These are phyloP conservation scores for Cylindroiulus punctatus DNA, from an alignment of 2,888 invertebrate genomes.

Conservation along the genomic window DNA sequence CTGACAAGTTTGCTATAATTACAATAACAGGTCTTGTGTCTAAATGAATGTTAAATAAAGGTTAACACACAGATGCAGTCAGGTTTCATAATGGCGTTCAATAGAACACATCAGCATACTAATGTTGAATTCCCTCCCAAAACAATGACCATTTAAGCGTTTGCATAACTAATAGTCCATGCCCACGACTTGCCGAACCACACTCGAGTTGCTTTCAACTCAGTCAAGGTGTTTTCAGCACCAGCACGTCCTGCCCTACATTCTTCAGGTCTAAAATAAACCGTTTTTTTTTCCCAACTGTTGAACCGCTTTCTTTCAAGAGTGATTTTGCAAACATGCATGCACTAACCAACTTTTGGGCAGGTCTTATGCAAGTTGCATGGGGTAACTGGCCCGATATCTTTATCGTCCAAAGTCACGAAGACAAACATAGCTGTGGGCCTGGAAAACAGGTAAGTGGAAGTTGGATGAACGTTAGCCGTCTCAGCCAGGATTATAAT, in stretches of 20 bases:
- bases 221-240: conserved; percentile 45
- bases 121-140: conserved; percentile 10
- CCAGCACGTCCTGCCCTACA: conserved; percentile 42
- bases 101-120: not conserved
- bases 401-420: conserved; percentile 43
- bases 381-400: conserved; percentile 47
- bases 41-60: not conserved
- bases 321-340: conserved; percentile 40
- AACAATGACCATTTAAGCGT: conserved; percentile 10
- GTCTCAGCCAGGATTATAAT: not conserved
- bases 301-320: conserved; percentile 3
- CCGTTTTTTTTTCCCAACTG: not conserved
- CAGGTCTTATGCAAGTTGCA: conserved; percentile 25
- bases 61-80: conserved; percentile 15
- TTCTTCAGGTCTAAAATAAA: conserved; percentile 37
- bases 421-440: conserved; percentile 46
- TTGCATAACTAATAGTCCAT: not conserved
- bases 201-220: conserved; percentile 1
- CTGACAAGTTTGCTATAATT: not conserved
- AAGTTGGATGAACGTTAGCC: conserved; percentile 11
- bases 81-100: not conserved
- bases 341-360: not conserved
- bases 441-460: conserved; percentile 2
- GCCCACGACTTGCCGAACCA: conserved; percentile 16
- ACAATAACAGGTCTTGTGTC: not conserved